Base-by-base conservation (phyloP, 2,113 vertebrate genomes). In the Patagioenas fasciata region DNA sequence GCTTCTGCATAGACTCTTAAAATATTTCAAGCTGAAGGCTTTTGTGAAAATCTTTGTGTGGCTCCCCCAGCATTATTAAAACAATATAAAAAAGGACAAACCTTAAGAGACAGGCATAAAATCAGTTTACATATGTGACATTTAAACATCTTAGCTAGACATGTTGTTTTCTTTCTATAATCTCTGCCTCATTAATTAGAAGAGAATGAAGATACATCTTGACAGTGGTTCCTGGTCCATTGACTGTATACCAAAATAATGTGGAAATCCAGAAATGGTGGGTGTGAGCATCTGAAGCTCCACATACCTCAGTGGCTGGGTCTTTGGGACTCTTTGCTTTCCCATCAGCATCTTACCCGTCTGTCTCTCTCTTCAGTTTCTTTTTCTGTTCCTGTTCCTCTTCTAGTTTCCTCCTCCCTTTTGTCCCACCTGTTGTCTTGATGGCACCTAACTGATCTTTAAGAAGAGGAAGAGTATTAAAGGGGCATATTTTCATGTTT, bases 351-450 rank as follows among this genome's bases (percentile, higher is more conserved):
- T 54, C 56, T 80, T 69, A 21, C n/a, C 36, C 2, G 1, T 75
- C 51, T 80, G 21, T 66, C 7, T 64, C 18, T 91, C 58, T 72
- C 29, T 85, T 34, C 57, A 65, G 16, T 87, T 94, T 89, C 60
- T 84, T 85, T 94, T 96, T 58, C 80, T 57, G 9, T 93, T 95
- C 58, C 79, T 57, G 10, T 93, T 95, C 44, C 32, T 87, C 61
- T 75, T 82, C 72, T 58, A 36, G 2, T 70, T 85, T 77, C 67
- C 4, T 69, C 15, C 25, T 82, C 21, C 13, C 13, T 5, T 34
- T 28, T 73, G 31, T 58, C 61, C 32, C 58, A 29, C 36, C 67
- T 44, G 0, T 34, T 14, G 42, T 84, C 32, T 28, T 61, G 53
- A 11, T 61, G 60, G 16, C 31, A 80, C 47, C 11, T 58, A 77